Percentiles rank a stretch among this genome's conserved stretches.
phyloP scores from a whole-genome alignment of 2,797 vertebrate genomes.

The Girardinus metallicus region DNA sequence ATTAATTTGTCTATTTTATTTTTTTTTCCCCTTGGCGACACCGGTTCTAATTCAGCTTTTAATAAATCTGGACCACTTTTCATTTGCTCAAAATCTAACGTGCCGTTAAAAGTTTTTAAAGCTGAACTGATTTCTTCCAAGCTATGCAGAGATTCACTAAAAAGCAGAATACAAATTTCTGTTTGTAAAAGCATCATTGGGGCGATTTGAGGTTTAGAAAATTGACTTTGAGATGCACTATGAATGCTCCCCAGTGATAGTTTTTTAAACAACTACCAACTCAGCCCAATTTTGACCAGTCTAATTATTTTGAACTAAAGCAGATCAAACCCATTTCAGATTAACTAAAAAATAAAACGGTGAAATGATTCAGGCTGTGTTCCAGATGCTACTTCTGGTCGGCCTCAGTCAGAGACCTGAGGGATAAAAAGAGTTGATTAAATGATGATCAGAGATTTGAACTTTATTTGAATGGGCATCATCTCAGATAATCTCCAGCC shows the following conservation, averaged over 20 bases:
- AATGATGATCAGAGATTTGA: no score
- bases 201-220: not conserved
- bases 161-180: not conserved
- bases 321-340: not conserved
- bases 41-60: not conserved
- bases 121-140: not conserved
- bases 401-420: no score
- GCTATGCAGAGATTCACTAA: not conserved
- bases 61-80: not conserved
- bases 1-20: no score
- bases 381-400: no score
- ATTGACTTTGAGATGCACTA: not conserved
- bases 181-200: not conserved
- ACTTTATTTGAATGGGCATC: not conserved
- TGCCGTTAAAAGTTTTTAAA: not conserved
- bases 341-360: not conserved
- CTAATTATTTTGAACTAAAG: not conserved
- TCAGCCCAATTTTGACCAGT: not conserved
- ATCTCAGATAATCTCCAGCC: not conserved
- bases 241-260: not conserved
- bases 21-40: not conserved
- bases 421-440: no score
- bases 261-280: not conserved
- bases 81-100: not conserved
- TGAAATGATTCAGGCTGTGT: not conserved